Percentiles rank a stretch among this genome's conserved stretches.
Conservation (phyloP, 2,888 invertebrate species). For the Trypoxylon attenuatum region DNA sequence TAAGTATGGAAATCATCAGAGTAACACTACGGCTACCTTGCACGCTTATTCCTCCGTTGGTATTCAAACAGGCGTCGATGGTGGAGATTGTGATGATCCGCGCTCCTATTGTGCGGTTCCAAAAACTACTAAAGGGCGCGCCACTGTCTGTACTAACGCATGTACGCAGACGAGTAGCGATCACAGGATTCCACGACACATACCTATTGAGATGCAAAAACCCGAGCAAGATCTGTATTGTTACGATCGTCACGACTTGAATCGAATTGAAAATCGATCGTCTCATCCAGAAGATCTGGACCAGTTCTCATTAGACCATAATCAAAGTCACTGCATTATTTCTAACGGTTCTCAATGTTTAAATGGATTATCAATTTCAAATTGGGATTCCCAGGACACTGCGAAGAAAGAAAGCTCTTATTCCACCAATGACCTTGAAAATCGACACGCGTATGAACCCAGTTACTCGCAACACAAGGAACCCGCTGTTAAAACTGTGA, state of each 20-base stretch:
- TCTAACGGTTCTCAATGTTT: background rate
- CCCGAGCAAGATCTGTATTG: too few species aligned
- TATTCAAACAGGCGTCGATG: conserved; percentile 43
- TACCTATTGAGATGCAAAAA: too few species aligned
- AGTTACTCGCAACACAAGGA: too few species aligned
- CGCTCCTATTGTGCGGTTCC: conserved; percentile 39
- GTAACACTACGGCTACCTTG: conserved; percentile 16
- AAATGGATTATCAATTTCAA: too few species aligned
- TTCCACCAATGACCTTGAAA: too few species aligned
- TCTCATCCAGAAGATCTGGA: conserved; percentile 5
- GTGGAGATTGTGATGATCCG: conserved; percentile 29
- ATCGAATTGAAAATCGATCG: background rate
- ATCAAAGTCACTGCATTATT: conserved; percentile 31
- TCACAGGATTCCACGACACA: too few species aligned
- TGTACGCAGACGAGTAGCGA: conserved; percentile 52
- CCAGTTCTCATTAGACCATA: conserved; percentile 33
- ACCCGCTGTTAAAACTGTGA: background rate
- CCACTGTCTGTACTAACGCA: conserved; percentile 42
- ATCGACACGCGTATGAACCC: too few species aligned
- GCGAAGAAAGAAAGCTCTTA: too few species aligned
- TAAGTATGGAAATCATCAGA: background rate
- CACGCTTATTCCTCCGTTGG: conserved; percentile 46
- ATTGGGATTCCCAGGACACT: too few species aligned
- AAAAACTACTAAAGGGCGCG: conserved; percentile 14
- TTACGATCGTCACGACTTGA: background rate